phyloP scores from a whole-genome alignment of 2,888 invertebrate species.

The Oscheius sp. region DNA sequence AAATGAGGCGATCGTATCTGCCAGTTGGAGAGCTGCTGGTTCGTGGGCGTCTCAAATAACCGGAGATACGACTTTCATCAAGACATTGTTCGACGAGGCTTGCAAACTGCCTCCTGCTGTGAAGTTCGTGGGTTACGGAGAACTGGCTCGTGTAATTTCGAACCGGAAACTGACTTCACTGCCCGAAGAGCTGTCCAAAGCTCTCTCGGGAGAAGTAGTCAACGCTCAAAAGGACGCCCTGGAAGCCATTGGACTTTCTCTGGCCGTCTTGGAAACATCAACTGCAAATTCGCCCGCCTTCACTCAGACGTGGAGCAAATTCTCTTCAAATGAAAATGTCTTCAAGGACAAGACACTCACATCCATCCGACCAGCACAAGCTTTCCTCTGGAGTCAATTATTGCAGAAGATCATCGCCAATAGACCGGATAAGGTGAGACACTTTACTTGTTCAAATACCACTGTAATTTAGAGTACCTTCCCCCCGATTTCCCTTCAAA shows the following conservation, averaged over 20 bases:
- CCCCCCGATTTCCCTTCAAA: conserved; percentile 24
- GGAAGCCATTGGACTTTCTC: conserved; percentile 44
- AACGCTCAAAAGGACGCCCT: conserved; percentile 52
- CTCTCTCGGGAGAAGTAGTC: conserved; percentile 44
- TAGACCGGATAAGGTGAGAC: conserved; percentile 22
- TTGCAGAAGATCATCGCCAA: conserved; percentile 42
- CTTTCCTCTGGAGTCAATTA: conserved; percentile 49
- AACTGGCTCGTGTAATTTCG: conserved; percentile 39
- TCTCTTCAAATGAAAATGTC: conserved; percentile 43
- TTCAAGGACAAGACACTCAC: conserved; percentile 52
- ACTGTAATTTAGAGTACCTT: conserved; percentile 1
- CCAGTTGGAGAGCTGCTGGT: conserved; percentile 52
- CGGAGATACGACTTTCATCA: conserved; percentile 26
- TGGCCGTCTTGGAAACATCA: conserved; percentile 41
- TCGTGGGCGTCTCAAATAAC: conserved; percentile 43
- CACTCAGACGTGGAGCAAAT: conserved; percentile 45
- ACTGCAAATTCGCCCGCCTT: conserved; percentile 36
- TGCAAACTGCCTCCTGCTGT: conserved; percentile 45
- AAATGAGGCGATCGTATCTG: conserved; percentile 49
- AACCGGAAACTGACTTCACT: conserved; percentile 35
- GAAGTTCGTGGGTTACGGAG: conserved; percentile 44
- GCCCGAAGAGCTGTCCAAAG: conserved; percentile 40
- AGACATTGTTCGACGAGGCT: conserved; percentile 45
- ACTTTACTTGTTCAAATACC: background rate
- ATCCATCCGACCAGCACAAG: conserved; percentile 44